A percentile compares a stretch with the other conserved stretches of the same genome.
These are phyloP conservation scores for Drosophila yooni DNA, from an alignment of 2,888 invertebrate species.

Conservation along the genomic window DNA sequence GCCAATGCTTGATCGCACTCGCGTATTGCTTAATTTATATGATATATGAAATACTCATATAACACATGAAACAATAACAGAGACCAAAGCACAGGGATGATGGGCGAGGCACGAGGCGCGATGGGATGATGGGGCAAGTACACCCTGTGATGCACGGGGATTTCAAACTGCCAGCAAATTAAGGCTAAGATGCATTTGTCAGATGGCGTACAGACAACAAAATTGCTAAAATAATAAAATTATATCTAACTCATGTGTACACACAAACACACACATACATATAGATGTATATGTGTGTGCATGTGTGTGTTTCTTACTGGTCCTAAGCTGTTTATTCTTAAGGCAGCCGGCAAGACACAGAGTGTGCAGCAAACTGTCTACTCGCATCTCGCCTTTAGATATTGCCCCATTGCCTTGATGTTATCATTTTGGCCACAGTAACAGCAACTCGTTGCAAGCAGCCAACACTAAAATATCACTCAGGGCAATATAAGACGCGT, in stretches of 20 bases:
- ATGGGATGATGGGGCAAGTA: not conserved
- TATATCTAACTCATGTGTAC: slow-evolving; percentile 39
- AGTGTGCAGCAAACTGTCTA: slow-evolving; percentile 38
- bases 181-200: slow-evolving; percentile 69
- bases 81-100: not conserved
- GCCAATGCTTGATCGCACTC: slow-evolving; percentile 17
- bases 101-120: not conserved
- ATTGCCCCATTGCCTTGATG: slow-evolving; percentile 12
- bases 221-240: slow-evolving; percentile 62
- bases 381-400: slow-evolving; percentile 15
- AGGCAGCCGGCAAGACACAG: slow-evolving; percentile 38
- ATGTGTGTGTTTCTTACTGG: slow-evolving; percentile 19
- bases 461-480: slow-evolving; percentile 73
- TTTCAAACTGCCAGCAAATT: slow-evolving; percentile 63
- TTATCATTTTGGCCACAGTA: slow-evolving; percentile 17
- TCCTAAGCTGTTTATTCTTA: slow-evolving; percentile 52
- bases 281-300: not conserved
- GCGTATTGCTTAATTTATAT: slow-evolving; percentile 74
- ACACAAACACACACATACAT: slow-evolving; percentile 3
- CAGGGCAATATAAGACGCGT: slow-evolving; percentile 52
- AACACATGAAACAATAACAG: slow-evolving; percentile 37
- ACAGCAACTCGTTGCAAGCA: slow-evolving; percentile 57
- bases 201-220: slow-evolving; percentile 47
- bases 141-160: slow-evolving; percentile 13
- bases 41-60: slow-evolving; percentile 53